Conservation (phyloP, 2,888 invertebrate species). For the Sarcophaga rosellei region DNA sequence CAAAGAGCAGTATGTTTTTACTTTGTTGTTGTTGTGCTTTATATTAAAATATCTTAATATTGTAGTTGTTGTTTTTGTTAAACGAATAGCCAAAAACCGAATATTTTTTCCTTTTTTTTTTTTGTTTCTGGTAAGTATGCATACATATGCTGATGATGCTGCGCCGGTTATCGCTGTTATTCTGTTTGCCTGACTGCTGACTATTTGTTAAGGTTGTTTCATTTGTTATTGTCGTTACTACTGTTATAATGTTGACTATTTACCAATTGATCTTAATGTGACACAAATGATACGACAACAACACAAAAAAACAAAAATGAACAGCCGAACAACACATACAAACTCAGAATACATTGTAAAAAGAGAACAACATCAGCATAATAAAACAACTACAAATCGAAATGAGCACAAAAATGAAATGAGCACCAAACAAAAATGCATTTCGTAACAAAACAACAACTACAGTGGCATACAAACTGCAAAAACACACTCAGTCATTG, state of each 20-base stretch:
- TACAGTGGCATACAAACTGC: conserved; percentile 37
- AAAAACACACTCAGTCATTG: conserved; percentile 9
- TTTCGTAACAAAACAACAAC: conserved; percentile 38
- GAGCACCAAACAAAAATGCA: background rate
- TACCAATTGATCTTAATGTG: conserved; percentile 80
- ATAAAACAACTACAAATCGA: background rate
- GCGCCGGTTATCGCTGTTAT: conserved; percentile 11
- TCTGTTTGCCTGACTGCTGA: conserved; percentile 7
- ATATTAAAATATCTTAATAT: conserved; percentile 53
- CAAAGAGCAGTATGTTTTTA: background rate
- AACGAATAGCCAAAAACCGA: background rate
- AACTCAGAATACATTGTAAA: background rate
- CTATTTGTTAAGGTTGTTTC: conserved; percentile 8
- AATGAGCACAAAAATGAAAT: background rate
- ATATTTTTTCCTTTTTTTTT: background rate
- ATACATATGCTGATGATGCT: conserved; percentile 14
- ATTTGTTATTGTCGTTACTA: conserved; percentile 13
- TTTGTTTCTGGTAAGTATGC: background rate
- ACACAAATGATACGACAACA: conserved; percentile 77
- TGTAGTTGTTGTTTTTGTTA: background rate
- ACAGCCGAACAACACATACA: background rate
- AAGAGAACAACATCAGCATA: conserved; percentile 41
- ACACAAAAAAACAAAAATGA: conserved; percentile 10
- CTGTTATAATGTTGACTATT: conserved; percentile 71
- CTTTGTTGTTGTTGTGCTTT: background rate